Conservation (phyloP, 2,888 invertebrate genomes). For the Mesoligia furuncula region DNA sequence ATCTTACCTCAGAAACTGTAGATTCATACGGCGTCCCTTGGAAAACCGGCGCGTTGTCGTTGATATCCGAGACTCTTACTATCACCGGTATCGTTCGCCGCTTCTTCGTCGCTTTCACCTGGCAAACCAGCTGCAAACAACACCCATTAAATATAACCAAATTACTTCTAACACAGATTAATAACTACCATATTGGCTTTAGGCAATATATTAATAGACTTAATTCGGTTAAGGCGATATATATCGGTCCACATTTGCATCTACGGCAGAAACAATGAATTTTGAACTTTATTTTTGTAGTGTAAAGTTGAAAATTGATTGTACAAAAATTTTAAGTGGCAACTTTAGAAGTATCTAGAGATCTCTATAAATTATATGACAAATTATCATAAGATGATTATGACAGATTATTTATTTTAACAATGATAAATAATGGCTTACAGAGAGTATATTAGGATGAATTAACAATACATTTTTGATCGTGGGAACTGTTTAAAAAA, state of each 20-base stretch:
- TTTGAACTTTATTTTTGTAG: not conserved
- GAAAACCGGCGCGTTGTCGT: slow-evolving; percentile 97
- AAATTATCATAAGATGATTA: slow-evolving; percentile 61
- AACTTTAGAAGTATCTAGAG: slow-evolving; percentile 41
- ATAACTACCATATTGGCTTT: slow-evolving; percentile 61
- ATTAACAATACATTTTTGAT: slow-evolving; percentile 49
- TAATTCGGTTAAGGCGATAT: slow-evolving; percentile 43
- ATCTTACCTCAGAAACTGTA: slow-evolving; percentile 94
- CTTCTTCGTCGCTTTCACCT: slow-evolving; percentile 94
- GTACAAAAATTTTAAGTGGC: not conserved
- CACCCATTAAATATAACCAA: slow-evolving; percentile 65
- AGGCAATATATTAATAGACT: slow-evolving; percentile 59
- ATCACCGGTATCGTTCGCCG: slow-evolving; percentile 96
- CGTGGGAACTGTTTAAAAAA: slow-evolving; percentile 53
- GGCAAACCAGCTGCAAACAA: slow-evolving; percentile 94
- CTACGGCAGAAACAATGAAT: not conserved
- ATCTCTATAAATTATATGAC: slow-evolving; percentile 63
- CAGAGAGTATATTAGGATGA: slow-evolving; percentile 23
- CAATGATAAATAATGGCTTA: slow-evolving; percentile 57
- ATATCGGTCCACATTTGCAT: slow-evolving; percentile 14
- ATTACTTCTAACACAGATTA: slow-evolving; percentile 65
- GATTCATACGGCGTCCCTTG: slow-evolving; percentile 96
- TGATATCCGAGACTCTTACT: slow-evolving; percentile 96
- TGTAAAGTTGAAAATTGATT: slow-evolving; percentile 23
- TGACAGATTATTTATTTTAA: slow-evolving; percentile 58